These are phyloP conservation scores for Drosophila athabasca DNA, from an alignment of 1,140 invertebrate species.

Conservation along the genomic window DNA sequence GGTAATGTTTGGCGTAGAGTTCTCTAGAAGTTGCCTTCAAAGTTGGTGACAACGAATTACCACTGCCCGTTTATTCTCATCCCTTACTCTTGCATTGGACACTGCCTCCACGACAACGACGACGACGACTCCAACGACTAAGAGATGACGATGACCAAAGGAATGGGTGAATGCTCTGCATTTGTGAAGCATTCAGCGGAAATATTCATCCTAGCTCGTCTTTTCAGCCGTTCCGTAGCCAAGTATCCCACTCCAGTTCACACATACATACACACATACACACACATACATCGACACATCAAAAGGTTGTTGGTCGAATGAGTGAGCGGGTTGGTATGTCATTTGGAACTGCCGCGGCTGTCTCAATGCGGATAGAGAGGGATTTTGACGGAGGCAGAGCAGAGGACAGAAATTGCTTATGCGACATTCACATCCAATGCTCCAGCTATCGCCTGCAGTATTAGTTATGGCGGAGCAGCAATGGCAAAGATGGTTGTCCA, in stretches of 20 bases:
- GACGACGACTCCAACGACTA: constrained; percentile 61
- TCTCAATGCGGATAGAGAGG: constrained; percentile 23
- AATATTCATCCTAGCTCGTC: constrained; percentile 77
- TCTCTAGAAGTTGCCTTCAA: constrained; percentile 73
- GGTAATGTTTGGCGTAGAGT: constrained; percentile 29
- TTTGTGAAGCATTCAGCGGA: constrained; percentile 79
- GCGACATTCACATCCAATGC: constrained; percentile 72
- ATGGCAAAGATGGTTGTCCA: constrained; percentile 55
- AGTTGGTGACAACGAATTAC: constrained; percentile 61
- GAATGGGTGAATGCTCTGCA: constrained; percentile 76
- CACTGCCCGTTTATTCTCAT: constrained; percentile 62
- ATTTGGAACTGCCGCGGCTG: constrained; percentile 36
- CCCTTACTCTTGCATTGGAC: constrained; percentile 5
- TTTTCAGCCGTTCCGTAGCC: constrained; percentile 59
- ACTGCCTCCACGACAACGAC: constrained; percentile 32
- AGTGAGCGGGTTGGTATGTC: constrained; percentile 57
- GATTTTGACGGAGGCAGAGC: constrained; percentile 7
- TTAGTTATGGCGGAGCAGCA: constrained; percentile 65
- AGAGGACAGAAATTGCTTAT: constrained; percentile 77
- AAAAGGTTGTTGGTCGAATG: constrained; percentile 67
- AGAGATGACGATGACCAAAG: constrained; percentile 78
- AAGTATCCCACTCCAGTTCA: constrained; percentile 33
- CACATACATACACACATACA: constrained; percentile 17
- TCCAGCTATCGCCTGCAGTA: constrained; percentile 60
- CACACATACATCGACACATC: constrained; percentile 56